Evolutionary conservation across 1,140 invertebrate genomes (phyloP).

Genomic region (Drosophila triauraria): DNA sequence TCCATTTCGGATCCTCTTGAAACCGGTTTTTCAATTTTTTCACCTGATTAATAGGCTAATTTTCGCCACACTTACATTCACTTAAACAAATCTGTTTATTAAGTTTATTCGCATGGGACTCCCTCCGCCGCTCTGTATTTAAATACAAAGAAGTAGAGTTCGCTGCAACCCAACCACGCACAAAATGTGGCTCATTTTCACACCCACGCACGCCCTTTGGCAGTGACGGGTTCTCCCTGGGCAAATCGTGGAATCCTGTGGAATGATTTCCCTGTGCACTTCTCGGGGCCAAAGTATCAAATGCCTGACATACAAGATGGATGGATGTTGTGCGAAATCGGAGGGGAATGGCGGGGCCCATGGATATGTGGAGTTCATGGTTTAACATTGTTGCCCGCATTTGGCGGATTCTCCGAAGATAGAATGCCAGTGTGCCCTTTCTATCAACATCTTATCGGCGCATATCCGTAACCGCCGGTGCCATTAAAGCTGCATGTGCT

Average conservation of each 20-base stretch:
- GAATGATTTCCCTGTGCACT: constrained; percentile 17
- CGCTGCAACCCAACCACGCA: neutral
- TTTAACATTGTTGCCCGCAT: constrained; percentile 20
- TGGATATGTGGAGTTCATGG: constrained; percentile 5
- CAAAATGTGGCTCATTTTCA: constrained; percentile 9
- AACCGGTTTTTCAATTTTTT: neutral
- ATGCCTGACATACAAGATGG: constrained; percentile 11
- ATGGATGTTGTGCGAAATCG: neutral
- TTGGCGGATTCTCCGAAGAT: neutral
- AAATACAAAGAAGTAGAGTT: constrained; percentile 5
- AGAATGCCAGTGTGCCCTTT: neutral
- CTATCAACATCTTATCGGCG: constrained; percentile 1
- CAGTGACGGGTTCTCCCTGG: constrained; percentile 8
- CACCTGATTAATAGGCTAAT: constrained; percentile 1
- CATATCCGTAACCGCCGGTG: neutral
- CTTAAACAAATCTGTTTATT: constrained; percentile 1
- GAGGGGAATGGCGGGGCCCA: neutral
- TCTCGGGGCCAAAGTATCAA: constrained; percentile 11
- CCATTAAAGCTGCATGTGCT: constrained; percentile 10
- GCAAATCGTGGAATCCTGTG: constrained; percentile 3
- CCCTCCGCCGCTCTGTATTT: neutral
- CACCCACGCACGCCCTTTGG: neutral
- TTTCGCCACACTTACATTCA: neutral
- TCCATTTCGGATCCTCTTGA: no score
- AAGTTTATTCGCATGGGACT: neutral